phyloP scores from a whole-genome alignment of 2,113 vertebrate species.

The Pomatostomus ruficeps region DNA sequence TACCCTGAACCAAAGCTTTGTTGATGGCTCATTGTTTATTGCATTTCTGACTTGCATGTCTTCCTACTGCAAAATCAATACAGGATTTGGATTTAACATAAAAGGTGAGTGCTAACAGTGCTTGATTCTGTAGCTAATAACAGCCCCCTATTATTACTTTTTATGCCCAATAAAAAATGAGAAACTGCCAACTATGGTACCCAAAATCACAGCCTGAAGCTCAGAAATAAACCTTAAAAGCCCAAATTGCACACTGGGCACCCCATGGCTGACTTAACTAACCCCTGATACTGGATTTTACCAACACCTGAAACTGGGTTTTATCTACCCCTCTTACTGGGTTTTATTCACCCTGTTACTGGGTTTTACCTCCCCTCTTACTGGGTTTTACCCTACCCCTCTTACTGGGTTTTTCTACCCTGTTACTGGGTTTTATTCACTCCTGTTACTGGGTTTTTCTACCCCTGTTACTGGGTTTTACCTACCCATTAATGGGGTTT shows the following conservation, averaged over 20 bases:
- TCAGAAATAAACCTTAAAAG: neutral
- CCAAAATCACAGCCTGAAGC: neutral
- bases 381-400: no score
- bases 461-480: neutral
- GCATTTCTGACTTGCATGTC: neutral
- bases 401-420: no score
- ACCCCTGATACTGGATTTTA: no score
- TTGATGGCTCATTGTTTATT: neutral
- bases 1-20: neutral
- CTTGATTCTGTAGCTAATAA: neutral
- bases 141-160: neutral
- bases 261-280: neutral
- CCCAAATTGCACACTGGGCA: rapidly evolving
- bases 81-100: neutral
- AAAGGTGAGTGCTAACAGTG: neutral
- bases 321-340: neutral
- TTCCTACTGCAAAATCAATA: conserved; percentile 26
- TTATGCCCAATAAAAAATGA: neutral
- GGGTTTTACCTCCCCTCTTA: neutral
- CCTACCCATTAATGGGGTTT: no score
- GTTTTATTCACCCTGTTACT: neutral
- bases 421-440: neutral
- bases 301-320: no score
- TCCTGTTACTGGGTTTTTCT: neutral
- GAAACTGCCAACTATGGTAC: neutral